These are phyloP conservation scores for Lethenteron camtschaticum DNA, from an alignment of 2,113 vertebrate species.

Conservation along the genomic window DNA sequence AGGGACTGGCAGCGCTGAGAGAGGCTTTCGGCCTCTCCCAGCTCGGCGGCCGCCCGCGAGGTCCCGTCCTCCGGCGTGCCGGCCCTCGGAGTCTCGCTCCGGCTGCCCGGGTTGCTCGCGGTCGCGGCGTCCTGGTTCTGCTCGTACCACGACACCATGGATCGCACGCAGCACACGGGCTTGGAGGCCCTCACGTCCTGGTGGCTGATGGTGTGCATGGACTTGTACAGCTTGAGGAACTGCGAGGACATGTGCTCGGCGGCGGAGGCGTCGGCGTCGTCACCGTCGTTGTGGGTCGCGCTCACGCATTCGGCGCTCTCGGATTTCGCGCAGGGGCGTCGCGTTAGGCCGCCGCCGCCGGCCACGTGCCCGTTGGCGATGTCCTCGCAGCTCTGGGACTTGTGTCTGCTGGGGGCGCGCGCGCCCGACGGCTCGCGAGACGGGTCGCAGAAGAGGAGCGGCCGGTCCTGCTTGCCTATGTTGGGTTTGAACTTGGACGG, in stretches of 20 bases:
- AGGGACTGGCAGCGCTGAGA: background rate
- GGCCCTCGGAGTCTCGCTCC: too few species aligned
- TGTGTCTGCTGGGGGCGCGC: too few species aligned
- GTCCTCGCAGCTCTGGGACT: too few species aligned
- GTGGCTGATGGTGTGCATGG: constrained; percentile 5
- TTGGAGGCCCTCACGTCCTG: background rate
- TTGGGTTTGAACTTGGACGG: constrained; percentile 2
- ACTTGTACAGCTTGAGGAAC: constrained; percentile 5
- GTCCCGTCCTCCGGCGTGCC: too few species aligned
- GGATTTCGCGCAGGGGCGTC: background rate
- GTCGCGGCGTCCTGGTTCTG: constrained; percentile 1
- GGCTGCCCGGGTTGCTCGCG: background rate
- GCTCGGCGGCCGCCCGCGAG: too few species aligned
- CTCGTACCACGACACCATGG: constrained; percentile 5
- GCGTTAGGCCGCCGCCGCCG: too few species aligned
- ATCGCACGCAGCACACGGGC: constrained; percentile 3
- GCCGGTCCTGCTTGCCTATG: too few species aligned
- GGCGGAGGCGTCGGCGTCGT: background rate
- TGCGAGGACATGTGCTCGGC: background rate
- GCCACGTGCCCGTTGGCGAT: too few species aligned
- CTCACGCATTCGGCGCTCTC: constrained; percentile 1
- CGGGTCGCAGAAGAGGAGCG: too few species aligned
- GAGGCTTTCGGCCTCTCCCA: background rate
- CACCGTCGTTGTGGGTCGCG: background rate
- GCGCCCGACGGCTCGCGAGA: too few species aligned